Percentiles rank a stretch among this genome's conserved stretches.
phyloP scores from a whole-genome alignment of 2,113 vertebrate genomes.

The Polypterus senegalus region DNA sequence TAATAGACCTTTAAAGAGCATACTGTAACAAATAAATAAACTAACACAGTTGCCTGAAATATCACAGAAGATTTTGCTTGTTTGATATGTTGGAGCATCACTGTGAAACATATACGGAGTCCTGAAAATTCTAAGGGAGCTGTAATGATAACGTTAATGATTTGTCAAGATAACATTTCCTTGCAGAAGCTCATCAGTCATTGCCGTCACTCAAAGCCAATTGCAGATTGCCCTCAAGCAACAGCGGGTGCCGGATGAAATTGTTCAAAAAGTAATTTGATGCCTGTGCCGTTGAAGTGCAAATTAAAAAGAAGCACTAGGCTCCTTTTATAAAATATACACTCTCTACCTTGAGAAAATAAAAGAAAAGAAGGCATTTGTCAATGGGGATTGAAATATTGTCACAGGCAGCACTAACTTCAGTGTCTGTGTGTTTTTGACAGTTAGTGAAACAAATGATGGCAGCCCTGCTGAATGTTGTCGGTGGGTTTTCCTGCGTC shows the following conservation, averaged over 20 bases:
- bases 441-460: too few species aligned
- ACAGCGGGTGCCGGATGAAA: not conserved
- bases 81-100: slow-evolving; percentile 13
- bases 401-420: too few species aligned
- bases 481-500: too few species aligned
- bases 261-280: not conserved
- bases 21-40: too few species aligned
- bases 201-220: not conserved
- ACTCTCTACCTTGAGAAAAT: too few species aligned
- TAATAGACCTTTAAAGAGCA: too few species aligned
- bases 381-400: too few species aligned
- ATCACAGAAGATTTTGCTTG: not conserved
- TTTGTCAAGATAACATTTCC: slow-evolving; percentile 5
- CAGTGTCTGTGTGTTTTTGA: too few species aligned
- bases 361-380: too few species aligned
- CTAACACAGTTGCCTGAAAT: too few species aligned
- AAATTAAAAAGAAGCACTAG: not conserved
- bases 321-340: too few species aligned
- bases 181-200: not conserved
- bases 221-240: not conserved
- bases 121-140: not conserved
- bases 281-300: not conserved
- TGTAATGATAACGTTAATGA: not conserved
- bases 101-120: slow-evolving; percentile 5
- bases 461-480: too few species aligned